These are phyloP conservation scores for Sebastes fasciatus DNA, from an alignment of 2,113 vertebrate species.

Conservation along the genomic window DNA sequence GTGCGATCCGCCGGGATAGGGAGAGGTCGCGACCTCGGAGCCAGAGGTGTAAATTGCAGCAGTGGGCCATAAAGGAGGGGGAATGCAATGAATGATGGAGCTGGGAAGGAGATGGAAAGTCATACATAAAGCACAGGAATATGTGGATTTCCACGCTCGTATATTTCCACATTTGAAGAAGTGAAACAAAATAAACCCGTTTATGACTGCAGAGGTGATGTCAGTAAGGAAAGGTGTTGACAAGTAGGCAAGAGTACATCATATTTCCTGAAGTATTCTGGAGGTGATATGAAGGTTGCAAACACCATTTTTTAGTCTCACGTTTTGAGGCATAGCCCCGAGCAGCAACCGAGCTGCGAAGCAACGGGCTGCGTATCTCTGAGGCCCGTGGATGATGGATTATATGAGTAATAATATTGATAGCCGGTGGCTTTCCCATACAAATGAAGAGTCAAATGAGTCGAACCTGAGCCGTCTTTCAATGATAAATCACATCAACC, in stretches of 20 bases:
- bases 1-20: slow-evolving; percentile 40
- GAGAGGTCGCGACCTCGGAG: slow-evolving; percentile 56
- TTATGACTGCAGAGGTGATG: neutral
- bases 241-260: neutral
- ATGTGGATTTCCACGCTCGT: neutral
- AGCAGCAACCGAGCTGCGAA: slow-evolving; percentile 37
- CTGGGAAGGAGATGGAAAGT: slow-evolving; percentile 16
- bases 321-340: slow-evolving; percentile 40
- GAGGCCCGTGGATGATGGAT: slow-evolving; percentile 59
- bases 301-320: slow-evolving; percentile 40
- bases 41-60: slow-evolving; percentile 69
- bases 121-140: slow-evolving; percentile 10
- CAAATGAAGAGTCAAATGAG: slow-evolving; percentile 63
- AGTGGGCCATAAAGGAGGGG: slow-evolving; percentile 21
- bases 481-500: slow-evolving; percentile 43
- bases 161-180: neutral
- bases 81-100: slow-evolving; percentile 45
- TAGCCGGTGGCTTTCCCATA: slow-evolving; percentile 59
- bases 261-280: slow-evolving; percentile 12
- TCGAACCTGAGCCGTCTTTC: slow-evolving; percentile 48
- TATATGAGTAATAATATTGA: slow-evolving; percentile 56
- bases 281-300: slow-evolving; percentile 56
- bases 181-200: neutral
- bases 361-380: slow-evolving; percentile 37
- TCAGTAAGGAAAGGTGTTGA: slow-evolving; percentile 1